Evolutionary conservation across 2,888 invertebrate species (phyloP), one percentile per base, ranked within the genome.

Genomic region (Hecatera dysodea): DNA sequence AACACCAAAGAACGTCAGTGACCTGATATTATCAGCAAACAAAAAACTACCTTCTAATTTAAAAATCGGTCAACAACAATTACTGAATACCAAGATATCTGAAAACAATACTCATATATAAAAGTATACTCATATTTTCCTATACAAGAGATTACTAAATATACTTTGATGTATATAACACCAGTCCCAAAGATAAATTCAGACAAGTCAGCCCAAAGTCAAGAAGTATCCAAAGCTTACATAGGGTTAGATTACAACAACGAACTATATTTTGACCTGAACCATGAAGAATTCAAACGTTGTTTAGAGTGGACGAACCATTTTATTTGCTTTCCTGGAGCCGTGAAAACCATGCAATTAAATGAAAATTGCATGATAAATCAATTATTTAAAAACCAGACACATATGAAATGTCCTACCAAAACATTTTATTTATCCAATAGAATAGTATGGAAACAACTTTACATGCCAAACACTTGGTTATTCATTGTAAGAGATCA

Each of bases 391-490:
- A 36, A 57, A 66, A 50, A 50, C 27, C 57, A 66, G 15, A 66
- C 24, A 48, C 15, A 59, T 0, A 59, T n/a, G 11, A 27, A 66
- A 39, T 66, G 57, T 50, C 48, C 24, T 6, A 27, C 57, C 6
- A 59, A 50, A 52, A 59, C 59, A 6, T 29, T 0, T 29, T 1
- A 67, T 6, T 9, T 67, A 19, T 24, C 42, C 1, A 52, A 52
- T 22, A 29, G 11, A 29, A 42, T 52, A 29, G 52, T 59, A 52
- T 67, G 50, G 59, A 67, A 67, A 39, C 66, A 42, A 59, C 50
- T 59, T 17, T 5, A 52, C 48, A 67, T 67, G 59, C 59, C 27
- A 59, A 59, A 59, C 50, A 67, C 66, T 50, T 66, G 66, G 66
- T 39, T 66, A 57, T 66, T 59, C 48, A 36, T 48, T 48, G 61